Evolutionary conservation across 2,113 vertebrate species (phyloP).

Genomic region (Atrichornis clamosus): DNA sequence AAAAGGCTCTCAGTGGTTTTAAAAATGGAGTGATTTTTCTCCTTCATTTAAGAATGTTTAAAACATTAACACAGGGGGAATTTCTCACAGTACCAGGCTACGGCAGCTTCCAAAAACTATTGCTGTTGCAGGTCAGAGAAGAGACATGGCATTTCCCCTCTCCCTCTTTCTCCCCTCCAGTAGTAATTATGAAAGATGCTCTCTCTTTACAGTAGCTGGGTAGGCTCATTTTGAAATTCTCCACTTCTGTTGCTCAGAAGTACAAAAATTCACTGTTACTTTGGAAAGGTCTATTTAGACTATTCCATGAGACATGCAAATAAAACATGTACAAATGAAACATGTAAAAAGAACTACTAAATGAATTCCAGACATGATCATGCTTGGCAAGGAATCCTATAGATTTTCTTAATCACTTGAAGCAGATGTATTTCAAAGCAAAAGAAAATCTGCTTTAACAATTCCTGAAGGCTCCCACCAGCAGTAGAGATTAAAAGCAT

Average conservation of each 20-base stretch:
- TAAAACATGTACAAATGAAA: neutral
- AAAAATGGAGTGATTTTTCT: neutral
- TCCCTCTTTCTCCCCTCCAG: fast-evolving
- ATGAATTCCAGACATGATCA: neutral
- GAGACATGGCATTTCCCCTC: neutral
- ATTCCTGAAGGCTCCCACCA: neutral
- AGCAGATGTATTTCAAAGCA: neutral
- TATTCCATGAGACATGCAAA: neutral
- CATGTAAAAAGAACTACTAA: neutral
- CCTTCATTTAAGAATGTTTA: neutral
- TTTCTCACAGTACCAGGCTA: neutral
- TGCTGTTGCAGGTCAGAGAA: neutral
- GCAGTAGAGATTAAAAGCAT: neutral
- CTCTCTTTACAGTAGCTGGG: neutral
- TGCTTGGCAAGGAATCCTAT: neutral
- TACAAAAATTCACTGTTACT: neutral
- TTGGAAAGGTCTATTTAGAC: neutral
- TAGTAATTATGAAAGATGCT: neutral
- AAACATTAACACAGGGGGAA: neutral
- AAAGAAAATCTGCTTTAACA: neutral
- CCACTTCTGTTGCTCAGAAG: neutral
- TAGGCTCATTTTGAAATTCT: neutral
- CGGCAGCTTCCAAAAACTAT: neutral
- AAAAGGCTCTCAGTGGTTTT: neutral
- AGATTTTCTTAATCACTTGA: neutral